Base-by-base conservation (phyloP, 2,113 vertebrate species). In the Spea bombifrons region DNA sequence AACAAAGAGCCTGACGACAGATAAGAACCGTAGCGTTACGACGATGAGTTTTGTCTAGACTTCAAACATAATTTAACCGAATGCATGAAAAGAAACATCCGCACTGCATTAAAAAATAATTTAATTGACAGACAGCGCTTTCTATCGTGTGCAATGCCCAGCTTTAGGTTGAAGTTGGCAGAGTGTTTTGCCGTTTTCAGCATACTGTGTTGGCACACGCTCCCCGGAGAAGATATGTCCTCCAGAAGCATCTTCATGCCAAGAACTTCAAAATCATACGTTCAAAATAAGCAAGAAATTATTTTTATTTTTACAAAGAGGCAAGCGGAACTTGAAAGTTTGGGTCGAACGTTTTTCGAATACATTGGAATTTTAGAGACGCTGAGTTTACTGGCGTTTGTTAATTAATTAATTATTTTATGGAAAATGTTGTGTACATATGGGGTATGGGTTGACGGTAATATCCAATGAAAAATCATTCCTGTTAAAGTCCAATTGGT, bases 141-240 rank as follows among this genome's bases (percentile, higher is more conserved):
- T 30, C 53, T 44, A 43, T 5, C 7, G 73, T 12, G 63, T 8
- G 63, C 63, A 48, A 55, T 45, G 50, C 5, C 7, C 2, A 48
- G 3, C 55, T 52, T 49, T 49, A 66, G 74, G 47, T 44, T 46
- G 44, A 15, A 64, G 75, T 59, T 68, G 75, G 75, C 65, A 76
- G 75, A 50, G 8, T n/a, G 44, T 55, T 68, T 55, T 47, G 52
- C 64, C n/a, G 46, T 46, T 76, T 47, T 55, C 52, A 67, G 49
- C 52, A 59, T 52, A 67, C 17, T 53, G 16, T 47, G 43, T 68
- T 68, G 74, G 74, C 65, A 75, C 74, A 75, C 50, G 66, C 53
- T 49, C 52, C 12, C 49, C 73, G 7, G 74, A 4, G 15, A 75
- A 75, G 74, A 75, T 68, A 68, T 55, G 30, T 12, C 52, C 44